Base-by-base conservation (phyloP, 1,140 invertebrate species). In the Drosophila tropicalis region DNA sequence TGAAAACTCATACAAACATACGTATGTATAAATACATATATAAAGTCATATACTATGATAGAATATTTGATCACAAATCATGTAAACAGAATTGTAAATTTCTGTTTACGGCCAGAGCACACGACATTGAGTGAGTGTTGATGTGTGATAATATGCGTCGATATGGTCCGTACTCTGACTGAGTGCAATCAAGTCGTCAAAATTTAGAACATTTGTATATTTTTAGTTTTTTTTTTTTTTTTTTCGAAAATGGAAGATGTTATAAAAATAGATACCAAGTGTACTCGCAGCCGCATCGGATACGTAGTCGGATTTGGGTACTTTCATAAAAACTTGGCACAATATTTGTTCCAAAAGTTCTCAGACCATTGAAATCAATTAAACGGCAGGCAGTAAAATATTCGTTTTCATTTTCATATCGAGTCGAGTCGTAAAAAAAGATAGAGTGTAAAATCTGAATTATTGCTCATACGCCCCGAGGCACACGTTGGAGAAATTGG, bases 401-500 rank as follows among this genome's bases (percentile, higher is more conserved):
- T 62, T 41, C 36, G 41, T 62, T 62, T 40, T 62, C 40, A 40
- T 41, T 44, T 41, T 17, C 15, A 17, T 47, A 17, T 47, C 1
- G 29, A 29, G 5, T 29, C 44, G 17, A 62, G 36, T 62, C 34
- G 19, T 54, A 62, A 40, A 44, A 44, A 60, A 63, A 51, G 17
- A 51, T 19, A 51, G 19, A 51, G 44, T 51, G 44, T 19, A n/a
- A 51, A 51, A 51, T 29, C 10, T 62, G 34, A 13, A 41, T 62
- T 39, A 67, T 75, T 70, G 55, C 74, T 68, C 56, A 72, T 76
- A 76, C 70, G 79, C 68, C 64, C 13, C 51, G 73, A 67, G 67
- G 57, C 57, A 54, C 65, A 61, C 40, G 41, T 47, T 29, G 12
- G 12, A 13, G 36, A 13, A 39, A 39, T 15, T 44, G 51, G 61